A percentile compares a stretch with the other conserved stretches of the same genome.
Conservation (phyloP, 2,888 invertebrate species). For the Mongoloraphidia duomilia region DNA sequence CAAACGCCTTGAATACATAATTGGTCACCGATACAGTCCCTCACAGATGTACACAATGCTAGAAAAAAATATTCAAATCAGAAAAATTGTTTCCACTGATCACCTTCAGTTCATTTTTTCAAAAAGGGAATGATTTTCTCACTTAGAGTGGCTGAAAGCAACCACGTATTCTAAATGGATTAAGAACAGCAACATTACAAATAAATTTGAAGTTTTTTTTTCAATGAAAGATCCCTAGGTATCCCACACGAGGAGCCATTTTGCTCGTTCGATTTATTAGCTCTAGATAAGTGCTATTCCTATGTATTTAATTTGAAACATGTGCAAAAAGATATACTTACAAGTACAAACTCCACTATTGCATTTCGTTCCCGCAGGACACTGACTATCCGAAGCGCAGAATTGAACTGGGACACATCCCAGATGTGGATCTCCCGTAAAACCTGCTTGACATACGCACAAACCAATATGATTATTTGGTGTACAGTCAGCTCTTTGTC, state of each 20-base stretch:
- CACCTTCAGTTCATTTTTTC: background rate
- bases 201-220: background rate
- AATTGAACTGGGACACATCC: slow-evolving; percentile 75
- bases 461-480: slow-evolving; percentile 65
- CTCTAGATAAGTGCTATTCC: background rate
- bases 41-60: slow-evolving; percentile 62
- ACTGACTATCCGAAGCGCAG: slow-evolving; percentile 66
- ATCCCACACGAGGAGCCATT: no score
- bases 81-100: background rate
- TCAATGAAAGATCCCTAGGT: background rate
- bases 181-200: no score
- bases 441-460: slow-evolving; percentile 72
- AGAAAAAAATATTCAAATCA: slow-evolving; percentile 21
- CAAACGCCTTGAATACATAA: slow-evolving; percentile 76
- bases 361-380: slow-evolving; percentile 72
- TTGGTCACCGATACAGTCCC: slow-evolving; percentile 77
- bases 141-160: background rate
- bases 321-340: slow-evolving; percentile 26
- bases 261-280: no score
- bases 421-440: slow-evolving; percentile 72
- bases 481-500: slow-evolving; percentile 61
- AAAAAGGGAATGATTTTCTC: background rate
- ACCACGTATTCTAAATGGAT: no score
- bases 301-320: background rate
- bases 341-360: slow-evolving; percentile 66